Evolutionary conservation across 2,888 invertebrate species (phyloP).

Genomic region (Biston betularia): DNA sequence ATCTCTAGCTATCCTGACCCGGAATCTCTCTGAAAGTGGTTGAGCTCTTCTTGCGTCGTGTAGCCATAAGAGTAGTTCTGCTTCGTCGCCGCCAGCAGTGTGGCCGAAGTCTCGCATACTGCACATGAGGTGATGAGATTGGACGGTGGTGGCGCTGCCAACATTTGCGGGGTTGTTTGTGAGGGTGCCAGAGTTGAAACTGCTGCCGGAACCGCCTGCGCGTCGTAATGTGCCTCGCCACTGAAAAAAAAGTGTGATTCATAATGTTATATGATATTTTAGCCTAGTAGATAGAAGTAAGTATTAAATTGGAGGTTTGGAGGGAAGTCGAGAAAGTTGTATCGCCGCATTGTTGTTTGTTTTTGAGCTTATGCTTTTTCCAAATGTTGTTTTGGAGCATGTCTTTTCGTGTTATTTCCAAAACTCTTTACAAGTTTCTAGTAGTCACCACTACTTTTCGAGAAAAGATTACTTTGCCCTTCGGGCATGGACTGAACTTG

Average conservation of each 20-base stretch:
- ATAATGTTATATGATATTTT: background rate
- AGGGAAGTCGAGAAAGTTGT: no score
- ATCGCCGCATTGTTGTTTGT: no score
- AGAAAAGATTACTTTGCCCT: no score
- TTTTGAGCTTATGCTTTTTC: no score
- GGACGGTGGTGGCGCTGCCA: conserved; percentile 62
- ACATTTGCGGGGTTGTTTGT: conserved; percentile 60
- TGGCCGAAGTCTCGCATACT: conserved; percentile 94
- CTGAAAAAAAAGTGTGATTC: conserved; percentile 49
- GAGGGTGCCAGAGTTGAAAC: conserved; percentile 78
- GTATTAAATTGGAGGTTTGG: no score
- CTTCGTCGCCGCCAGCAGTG: conserved; percentile 95
- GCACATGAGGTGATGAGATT: conserved; percentile 90
- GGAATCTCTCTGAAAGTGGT: conserved; percentile 95
- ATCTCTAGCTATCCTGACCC: conserved; percentile 95
- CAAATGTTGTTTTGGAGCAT: no score
- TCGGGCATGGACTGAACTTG: no score
- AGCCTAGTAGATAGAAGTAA: background rate
- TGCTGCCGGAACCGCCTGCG: conserved; percentile 79
- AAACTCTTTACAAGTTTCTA: no score
- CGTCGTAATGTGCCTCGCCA: conserved; percentile 81
- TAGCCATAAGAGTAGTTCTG: conserved; percentile 94
- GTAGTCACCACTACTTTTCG: no score
- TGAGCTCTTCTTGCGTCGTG: conserved; percentile 92
- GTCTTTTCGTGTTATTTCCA: no score